phyloP scores from a whole-genome alignment of 2,113 vertebrate species.

The Oncorhynchus gorbuscha region DNA sequence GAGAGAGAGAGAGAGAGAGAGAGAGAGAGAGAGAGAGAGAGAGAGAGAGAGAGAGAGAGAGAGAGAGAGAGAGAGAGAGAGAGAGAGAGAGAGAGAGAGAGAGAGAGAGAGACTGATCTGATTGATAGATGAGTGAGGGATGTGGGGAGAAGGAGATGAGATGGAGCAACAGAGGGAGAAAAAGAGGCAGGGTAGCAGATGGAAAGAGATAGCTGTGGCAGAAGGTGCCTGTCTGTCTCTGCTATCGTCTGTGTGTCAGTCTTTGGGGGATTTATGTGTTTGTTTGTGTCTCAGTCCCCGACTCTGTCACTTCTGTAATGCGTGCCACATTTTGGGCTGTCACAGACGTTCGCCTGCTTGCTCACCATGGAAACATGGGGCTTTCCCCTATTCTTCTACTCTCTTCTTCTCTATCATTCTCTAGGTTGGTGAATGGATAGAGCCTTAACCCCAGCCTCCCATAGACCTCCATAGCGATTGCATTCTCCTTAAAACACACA shows the following conservation, averaged over 20 bases:
- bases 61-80: too few species aligned
- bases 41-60: too few species aligned
- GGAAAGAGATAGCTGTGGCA: slow-evolving; percentile 52
- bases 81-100: too few species aligned
- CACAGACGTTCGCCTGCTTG: slow-evolving; percentile 51
- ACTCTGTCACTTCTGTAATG: slow-evolving; percentile 75
- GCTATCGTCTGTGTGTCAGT: slow-evolving; percentile 62
- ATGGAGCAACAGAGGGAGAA: slow-evolving; percentile 18
- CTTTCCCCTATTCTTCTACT: too few species aligned
- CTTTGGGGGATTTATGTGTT: slow-evolving; percentile 74
- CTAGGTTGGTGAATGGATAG: slow-evolving; percentile 37
- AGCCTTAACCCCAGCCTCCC: slow-evolving; percentile 38
- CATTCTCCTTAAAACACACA: slow-evolving; percentile 48
- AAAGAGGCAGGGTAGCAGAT: slow-evolving; percentile 42
- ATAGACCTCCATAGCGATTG: slow-evolving; percentile 46
- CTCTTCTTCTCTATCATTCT: background rate
- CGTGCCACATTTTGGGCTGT: slow-evolving; percentile 68
- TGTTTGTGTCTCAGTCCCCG: slow-evolving; percentile 70
- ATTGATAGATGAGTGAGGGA: too few species aligned
- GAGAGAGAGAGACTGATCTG: too few species aligned
- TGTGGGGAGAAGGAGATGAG: too few species aligned
- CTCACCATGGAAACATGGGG: slow-evolving; percentile 21
- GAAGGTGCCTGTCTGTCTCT: slow-evolving; percentile 67
- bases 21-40: background rate
- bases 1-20: too few species aligned